phyloP scores from a whole-genome alignment of 2,797 vertebrate species.

The Otolemur crassicaudatus region DNA sequence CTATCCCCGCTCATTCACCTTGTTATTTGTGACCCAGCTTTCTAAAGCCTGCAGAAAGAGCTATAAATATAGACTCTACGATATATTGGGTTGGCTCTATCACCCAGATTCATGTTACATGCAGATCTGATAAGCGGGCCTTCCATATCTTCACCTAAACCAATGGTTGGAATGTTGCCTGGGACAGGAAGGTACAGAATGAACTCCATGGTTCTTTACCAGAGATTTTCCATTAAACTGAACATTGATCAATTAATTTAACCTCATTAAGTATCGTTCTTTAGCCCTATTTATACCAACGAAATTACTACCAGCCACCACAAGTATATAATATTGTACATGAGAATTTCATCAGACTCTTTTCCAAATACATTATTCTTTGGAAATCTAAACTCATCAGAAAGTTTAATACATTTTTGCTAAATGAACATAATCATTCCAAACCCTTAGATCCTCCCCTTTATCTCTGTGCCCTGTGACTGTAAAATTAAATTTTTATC shows the following conservation, averaged over 20 bases:
- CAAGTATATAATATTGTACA: background rate
- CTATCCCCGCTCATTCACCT: background rate
- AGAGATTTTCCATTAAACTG: conserved; percentile 3
- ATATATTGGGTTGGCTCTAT: background rate
- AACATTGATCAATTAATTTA: background rate
- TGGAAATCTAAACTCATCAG: conserved; percentile 47
- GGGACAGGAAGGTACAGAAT: background rate
- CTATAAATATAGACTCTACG: background rate
- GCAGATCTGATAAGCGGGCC: background rate
- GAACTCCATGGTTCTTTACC: background rate
- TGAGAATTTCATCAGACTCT: background rate
- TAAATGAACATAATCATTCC: background rate
- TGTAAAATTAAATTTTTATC: conserved; percentile 66
- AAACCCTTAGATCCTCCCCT: background rate
- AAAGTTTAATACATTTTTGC: conserved; percentile 38
- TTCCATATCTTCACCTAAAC: background rate
- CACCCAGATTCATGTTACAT: background rate
- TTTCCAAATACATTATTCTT: conserved; percentile 11
- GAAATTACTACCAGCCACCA: background rate
- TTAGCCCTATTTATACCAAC: background rate
- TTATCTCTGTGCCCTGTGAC: conserved; percentile 36
- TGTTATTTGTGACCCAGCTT: background rate
- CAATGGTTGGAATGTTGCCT: background rate
- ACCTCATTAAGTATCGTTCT: background rate
- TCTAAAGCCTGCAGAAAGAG: background rate